Evolutionary conservation across 1,140 invertebrate genomes (phyloP), one percentile per base, ranked within the genome.

Genomic region (Littorina saxatilis): DNA sequence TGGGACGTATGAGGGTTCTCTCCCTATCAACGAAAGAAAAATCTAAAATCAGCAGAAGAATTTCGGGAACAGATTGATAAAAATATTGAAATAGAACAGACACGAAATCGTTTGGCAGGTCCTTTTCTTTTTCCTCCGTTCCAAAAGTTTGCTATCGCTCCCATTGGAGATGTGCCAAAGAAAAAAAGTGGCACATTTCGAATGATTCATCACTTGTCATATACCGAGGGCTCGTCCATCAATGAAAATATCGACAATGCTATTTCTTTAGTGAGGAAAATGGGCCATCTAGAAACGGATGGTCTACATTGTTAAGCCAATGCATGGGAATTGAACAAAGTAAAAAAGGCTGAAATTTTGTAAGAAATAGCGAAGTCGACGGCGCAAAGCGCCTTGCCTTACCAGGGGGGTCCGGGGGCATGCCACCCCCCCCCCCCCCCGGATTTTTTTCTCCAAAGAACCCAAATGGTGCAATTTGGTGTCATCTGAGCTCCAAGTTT

Each of bases 171-270:
- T 4, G 55, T 58, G 4, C 17, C 15, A 58, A 58, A 58, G 55
- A 58, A 58, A 75, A 39, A 37, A 47, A 27, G n/a, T 20, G 81
- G 83, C 47, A 20, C 70, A 68, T 86, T 70, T 63, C 37, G 82
- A 0, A 3, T 86, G 15, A 86, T 86, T 63, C 83, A 86, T 32
- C 39, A 85, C 43, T 39, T 86, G 3, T 82, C 68, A 29, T 75
- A 74, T 74, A 83, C 83, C 3, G n/a, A 1, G 17, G 80, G 80
- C 3, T 1, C 61, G 7, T 85, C 82, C n/a, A 73, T 87, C 13
- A 87, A 85, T 76, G 29, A 29, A 0, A 68, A 29, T 20, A 32
- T 85, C 52, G 76, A 85, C 23, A n/a, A 81, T 73, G 82, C 61
- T 2, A 61, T 79, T 39, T 20, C n/a, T 17, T 37, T 76, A 3